phyloP scores from a whole-genome alignment of 2,888 invertebrate species.

The Thymelicus lineola region DNA sequence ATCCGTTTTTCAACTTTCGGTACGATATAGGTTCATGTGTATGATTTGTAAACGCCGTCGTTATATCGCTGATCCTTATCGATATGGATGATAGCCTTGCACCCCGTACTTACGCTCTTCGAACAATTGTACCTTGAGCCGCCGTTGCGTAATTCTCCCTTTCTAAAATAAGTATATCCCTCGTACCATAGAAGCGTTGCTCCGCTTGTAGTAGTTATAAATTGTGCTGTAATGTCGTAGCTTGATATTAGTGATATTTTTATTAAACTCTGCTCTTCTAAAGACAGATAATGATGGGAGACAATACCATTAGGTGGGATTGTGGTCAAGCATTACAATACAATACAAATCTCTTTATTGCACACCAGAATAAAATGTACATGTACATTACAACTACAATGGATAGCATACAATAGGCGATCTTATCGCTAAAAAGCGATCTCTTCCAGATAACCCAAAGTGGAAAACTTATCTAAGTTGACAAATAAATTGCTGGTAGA shows the following conservation, averaged over 20 bases:
- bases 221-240: slow-evolving; percentile 6
- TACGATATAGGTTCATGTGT: slow-evolving; percentile 44
- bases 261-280: too few relatives aligned
- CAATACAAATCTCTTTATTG: too few relatives aligned
- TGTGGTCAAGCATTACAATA: too few relatives aligned
- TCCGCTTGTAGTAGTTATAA: slow-evolving; percentile 3
- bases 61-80: slow-evolving; percentile 40
- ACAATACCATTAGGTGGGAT: too few relatives aligned
- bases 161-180: slow-evolving; percentile 34
- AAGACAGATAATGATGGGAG: too few relatives aligned
- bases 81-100: slow-evolving; percentile 25
- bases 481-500: too few relatives aligned
- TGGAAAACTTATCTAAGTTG: too few relatives aligned
- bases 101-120: slow-evolving; percentile 4
- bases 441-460: too few relatives aligned
- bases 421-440: too few relatives aligned
- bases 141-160: slow-evolving; percentile 3
- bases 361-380: too few relatives aligned
- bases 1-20: slow-evolving; percentile 12
- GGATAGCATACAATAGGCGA: too few relatives aligned
- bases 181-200: not conserved
- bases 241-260: not conserved
- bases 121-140: slow-evolving; percentile 30
- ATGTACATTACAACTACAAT: too few relatives aligned
- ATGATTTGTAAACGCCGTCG: slow-evolving; percentile 38